Evolutionary conservation across 1,140 invertebrate genomes (phyloP), one percentile per base, ranked within the genome.

Genomic region (Mactra quadrangularis): DNA sequence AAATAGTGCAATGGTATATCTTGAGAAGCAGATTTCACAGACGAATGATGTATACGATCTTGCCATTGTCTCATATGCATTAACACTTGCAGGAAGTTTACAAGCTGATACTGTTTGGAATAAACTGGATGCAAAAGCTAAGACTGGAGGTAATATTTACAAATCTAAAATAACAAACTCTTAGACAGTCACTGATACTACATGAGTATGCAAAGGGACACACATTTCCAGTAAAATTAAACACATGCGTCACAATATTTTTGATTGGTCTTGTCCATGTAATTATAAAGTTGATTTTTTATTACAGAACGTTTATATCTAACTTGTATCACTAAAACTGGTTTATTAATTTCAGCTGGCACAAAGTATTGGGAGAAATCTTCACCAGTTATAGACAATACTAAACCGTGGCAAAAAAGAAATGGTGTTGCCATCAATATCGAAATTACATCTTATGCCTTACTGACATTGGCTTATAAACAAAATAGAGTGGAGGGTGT

Each of bases 361-460:
- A 64, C 55, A 25, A 72, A 66, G 52, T 38, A 74, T 47, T 82
- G 79, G 79, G 29, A 82, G 33, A 72, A 74, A 45, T 55, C 45
- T 22, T n/a, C 13, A 0, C n/a, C 22, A 15, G 38, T 19, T 1
- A 74, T 13, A 27, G 31, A 17, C 27, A 29, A 27, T 33, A 25
- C 7, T 9, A 74, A 64, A 55, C 70, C 68, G 17, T 82, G 71
- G 68, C 9, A 60, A 55, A 55, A 29, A 17, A 50, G 70, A 22
- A 74, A 70, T 15, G 74, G 71, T 31, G 94, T 95, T 62, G 96
- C 96, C 15, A 94, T 96, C 6, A 96, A 97, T 86, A 95, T 98
- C 29, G 96, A 97, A 91, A 96, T 97, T 90, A 96, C 97, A 0
- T 95, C 97, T 0, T 98, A 98, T 93, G 96, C 95, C 0, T 93